phyloP scores from a whole-genome alignment of 2,113 vertebrate species.

The Sisor rabdophorus region DNA sequence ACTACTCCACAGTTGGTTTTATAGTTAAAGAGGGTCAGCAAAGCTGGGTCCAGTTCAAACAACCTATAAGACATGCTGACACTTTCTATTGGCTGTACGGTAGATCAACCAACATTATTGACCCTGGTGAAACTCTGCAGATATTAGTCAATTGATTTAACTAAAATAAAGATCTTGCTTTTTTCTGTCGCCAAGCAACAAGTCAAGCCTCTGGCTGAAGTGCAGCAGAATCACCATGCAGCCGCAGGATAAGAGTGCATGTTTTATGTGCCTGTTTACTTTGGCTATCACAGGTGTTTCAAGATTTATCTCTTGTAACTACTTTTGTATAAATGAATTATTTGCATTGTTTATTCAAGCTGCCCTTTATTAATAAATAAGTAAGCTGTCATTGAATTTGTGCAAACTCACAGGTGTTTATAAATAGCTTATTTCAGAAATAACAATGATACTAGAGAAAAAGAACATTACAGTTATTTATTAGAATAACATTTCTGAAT shows the following conservation, averaged over 20 bases:
- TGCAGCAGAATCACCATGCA: constrained; percentile 41
- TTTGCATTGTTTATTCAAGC: neutral
- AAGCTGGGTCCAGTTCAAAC: constrained; percentile 86
- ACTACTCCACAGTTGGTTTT: constrained; percentile 79
- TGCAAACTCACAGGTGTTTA: neutral
- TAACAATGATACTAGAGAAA: neutral
- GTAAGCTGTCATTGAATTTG: neutral
- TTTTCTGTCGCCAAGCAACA: constrained; percentile 75
- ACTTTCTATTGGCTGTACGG: neutral
- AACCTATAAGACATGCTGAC: constrained; percentile 72
- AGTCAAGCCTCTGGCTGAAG: constrained; percentile 65
- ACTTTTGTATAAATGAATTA: neutral
- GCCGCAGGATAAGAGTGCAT: constrained; percentile 13
- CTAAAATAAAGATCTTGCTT: constrained; percentile 64
- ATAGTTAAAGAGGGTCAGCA: constrained; percentile 86
- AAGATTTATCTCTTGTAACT: neutral
- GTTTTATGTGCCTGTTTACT: constrained; percentile 34
- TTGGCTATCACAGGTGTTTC: neutral
- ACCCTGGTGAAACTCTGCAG: constrained; percentile 25
- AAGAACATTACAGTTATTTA: neutral
- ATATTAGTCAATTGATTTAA: constrained; percentile 56
- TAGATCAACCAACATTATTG: constrained; percentile 3
- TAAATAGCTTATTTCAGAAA: neutral
- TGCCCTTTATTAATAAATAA: neutral
- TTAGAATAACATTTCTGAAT: neutral